Conservation (phyloP, 1,140 invertebrate genomes). For the Rhynchophorus ferrugineus region DNA sequence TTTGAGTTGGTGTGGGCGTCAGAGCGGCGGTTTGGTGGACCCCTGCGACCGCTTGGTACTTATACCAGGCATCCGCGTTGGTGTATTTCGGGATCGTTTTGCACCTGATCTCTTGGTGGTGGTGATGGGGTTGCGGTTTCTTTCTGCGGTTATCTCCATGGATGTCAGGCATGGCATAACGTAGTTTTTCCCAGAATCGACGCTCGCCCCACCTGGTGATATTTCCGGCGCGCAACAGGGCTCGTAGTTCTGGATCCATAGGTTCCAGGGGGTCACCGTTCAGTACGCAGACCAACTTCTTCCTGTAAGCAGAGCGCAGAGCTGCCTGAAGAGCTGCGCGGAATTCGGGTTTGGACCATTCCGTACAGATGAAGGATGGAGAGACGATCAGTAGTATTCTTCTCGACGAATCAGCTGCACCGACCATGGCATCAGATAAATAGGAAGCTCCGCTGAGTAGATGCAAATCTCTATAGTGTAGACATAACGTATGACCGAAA, state of each 20-base stretch:
- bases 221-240: constrained; percentile 75
- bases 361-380: constrained; percentile 62
- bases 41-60: constrained; percentile 37
- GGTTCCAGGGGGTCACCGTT: constrained; percentile 53
- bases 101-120: constrained; percentile 36
- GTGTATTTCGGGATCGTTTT: constrained; percentile 44
- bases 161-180: constrained; percentile 78
- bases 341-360: constrained; percentile 67
- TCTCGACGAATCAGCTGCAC: constrained; percentile 66
- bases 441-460: constrained; percentile 53
- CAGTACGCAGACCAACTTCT: constrained; percentile 68
- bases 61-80: constrained; percentile 48
- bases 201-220: constrained; percentile 79
- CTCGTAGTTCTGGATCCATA: constrained; percentile 72
- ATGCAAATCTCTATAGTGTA: constrained; percentile 67
- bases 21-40: constrained; percentile 39
- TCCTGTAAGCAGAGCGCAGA: constrained; percentile 62
- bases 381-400: constrained; percentile 67
- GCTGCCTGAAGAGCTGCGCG: constrained; percentile 63
- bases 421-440: constrained; percentile 65
- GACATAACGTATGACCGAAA: constrained; percentile 60
- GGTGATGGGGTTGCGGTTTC: constrained; percentile 34
- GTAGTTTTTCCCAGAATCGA: constrained; percentile 83
- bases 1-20: constrained; percentile 55
- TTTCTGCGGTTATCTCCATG: constrained; percentile 28